phyloP scores from a whole-genome alignment of 2,797 vertebrate genomes.

The Pagetopsis macropterus region DNA sequence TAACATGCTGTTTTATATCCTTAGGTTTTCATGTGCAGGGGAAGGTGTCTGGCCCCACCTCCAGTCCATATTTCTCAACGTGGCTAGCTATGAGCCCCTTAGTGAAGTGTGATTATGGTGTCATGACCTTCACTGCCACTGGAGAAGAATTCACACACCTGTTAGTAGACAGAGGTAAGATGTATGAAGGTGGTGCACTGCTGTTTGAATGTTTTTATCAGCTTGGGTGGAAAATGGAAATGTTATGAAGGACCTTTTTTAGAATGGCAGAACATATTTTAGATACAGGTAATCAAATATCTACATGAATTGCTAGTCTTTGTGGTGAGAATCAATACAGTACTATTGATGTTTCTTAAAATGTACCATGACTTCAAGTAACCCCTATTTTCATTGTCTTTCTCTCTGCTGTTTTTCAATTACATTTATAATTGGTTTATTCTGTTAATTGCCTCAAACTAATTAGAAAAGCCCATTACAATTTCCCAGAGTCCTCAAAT shows the following conservation, averaged over 20 bases:
- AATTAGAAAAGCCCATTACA: not conserved
- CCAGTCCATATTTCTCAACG: conserved; percentile 41
- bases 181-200: too few relatives aligned
- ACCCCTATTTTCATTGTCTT: not conserved
- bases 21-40: conserved; percentile 65
- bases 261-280: not conserved
- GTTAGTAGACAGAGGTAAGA: conserved; percentile 77
- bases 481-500: not conserved
- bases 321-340: not conserved
- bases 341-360: not conserved
- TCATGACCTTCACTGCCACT: conserved; percentile 78
- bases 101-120: conserved; percentile 70
- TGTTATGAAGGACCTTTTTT: not conserved
- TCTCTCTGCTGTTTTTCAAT: too few relatives aligned
- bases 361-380: not conserved
- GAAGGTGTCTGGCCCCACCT: conserved; percentile 43
- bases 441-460: not conserved
- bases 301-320: too few relatives aligned
- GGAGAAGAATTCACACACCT: conserved; percentile 70
- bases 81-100: conserved; percentile 71
- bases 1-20: not conserved
- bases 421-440: not conserved
- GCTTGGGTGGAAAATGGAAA: not conserved
- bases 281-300: not conserved
- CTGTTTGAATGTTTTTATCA: not conserved